A percentile compares a stretch with the other conserved stretches of the same genome.
phyloP scores from a whole-genome alignment of 37 sponge, comb jelly and placozoan species.

The Oopsacas minuta region DNA sequence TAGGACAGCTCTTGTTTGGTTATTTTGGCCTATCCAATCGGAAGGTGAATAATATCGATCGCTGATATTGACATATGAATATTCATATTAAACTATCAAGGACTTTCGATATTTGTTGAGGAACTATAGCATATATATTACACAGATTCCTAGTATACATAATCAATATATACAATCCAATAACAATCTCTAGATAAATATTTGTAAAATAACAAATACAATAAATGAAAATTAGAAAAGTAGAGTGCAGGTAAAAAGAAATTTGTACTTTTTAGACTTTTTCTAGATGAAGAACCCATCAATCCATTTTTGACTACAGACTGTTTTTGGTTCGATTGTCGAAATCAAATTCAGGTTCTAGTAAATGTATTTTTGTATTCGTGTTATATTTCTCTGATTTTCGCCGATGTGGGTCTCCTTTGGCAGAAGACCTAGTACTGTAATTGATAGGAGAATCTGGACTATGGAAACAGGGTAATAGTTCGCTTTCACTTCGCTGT shows the following conservation, averaged over 20 bases:
- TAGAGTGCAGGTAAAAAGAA: background rate
- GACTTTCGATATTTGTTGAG: no score
- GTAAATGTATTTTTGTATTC: background rate
- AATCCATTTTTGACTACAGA: background rate
- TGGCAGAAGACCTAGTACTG: background rate
- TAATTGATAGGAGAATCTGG: background rate
- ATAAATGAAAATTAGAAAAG: background rate
- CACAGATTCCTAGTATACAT: no score
- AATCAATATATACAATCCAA: background rate
- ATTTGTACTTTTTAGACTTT: background rate
- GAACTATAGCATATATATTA: no score
- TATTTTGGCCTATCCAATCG: no score
- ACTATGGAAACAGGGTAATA: background rate
- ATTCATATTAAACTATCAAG: no score
- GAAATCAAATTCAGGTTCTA: background rate
- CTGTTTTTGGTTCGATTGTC: background rate
- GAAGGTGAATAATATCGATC: no score
- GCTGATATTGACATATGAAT: no score
- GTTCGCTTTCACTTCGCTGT: background rate
- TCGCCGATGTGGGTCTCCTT: background rate
- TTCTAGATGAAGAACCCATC: background rate
- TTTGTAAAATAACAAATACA: background rate
- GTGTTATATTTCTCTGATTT: background rate
- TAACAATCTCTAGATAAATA: background rate
- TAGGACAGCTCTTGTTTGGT: no score